A percentile compares a stretch with the other conserved stretches of the same genome.
Evolutionary conservation across 2,113 vertebrate species (phyloP).

Genomic region (Emydocephalus ijimae): DNA sequence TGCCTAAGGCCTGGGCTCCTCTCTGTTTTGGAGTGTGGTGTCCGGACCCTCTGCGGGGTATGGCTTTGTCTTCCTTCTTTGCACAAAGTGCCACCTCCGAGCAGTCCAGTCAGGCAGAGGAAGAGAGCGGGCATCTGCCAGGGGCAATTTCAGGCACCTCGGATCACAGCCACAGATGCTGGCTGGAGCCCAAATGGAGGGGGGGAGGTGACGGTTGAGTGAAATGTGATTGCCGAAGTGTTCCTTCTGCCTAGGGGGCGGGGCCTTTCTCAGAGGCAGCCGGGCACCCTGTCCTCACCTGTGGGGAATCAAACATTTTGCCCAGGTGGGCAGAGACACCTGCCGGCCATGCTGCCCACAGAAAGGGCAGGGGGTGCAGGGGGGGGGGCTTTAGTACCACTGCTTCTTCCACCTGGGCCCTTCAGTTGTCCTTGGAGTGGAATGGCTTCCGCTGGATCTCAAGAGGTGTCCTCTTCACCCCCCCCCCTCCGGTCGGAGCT

Average conservation of each 20-base stretch:
- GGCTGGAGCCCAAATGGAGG: background rate
- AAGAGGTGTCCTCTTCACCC: background rate
- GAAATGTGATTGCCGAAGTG: background rate
- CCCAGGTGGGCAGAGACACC: background rate
- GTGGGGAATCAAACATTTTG: background rate
- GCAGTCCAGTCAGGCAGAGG: background rate
- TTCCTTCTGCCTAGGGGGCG: background rate
- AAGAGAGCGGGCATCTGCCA: background rate
- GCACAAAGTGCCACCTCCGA: background rate
- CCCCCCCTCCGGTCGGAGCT: background rate
- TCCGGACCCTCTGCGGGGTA: accelerated
- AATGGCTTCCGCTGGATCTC: background rate
- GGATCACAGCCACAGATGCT: background rate
- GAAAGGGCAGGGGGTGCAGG: background rate
- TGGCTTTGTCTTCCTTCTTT: background rate
- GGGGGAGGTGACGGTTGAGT: background rate
- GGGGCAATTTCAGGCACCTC: background rate
- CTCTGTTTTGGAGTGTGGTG: background rate
- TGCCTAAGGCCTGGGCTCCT: background rate
- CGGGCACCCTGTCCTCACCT: background rate
- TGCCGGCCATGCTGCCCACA: background rate
- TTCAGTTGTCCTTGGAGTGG: background rate
- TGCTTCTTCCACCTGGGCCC: background rate
- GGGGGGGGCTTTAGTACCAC: background rate
- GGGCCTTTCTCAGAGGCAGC: background rate